These are phyloP conservation scores for Elanus axillaris DNA, from an alignment of 2,113 vertebrate species.

Conservation along the genomic window DNA sequence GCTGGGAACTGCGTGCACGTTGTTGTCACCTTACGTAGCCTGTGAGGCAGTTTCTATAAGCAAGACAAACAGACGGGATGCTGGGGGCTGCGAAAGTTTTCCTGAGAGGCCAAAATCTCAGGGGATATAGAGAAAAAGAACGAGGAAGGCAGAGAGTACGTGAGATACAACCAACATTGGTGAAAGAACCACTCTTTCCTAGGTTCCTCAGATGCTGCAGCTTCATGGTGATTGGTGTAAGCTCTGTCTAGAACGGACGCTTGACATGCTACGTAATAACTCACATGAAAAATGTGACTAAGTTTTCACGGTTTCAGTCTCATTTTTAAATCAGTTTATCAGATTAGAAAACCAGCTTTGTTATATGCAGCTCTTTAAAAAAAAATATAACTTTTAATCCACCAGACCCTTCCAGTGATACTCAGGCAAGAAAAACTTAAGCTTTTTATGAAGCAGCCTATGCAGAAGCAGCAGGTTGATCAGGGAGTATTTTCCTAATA, in stretches of 20 bases:
- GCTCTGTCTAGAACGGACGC: neutral
- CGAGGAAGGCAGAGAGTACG: neutral
- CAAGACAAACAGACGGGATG: neutral
- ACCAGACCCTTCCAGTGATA: neutral
- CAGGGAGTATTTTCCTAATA: neutral
- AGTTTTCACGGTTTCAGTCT: neutral
- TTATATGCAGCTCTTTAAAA: neutral
- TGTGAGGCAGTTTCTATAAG: neutral
- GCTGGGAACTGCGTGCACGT: accelerated
- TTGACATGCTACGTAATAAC: neutral
- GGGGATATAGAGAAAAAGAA: neutral
- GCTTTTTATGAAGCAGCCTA: neutral
- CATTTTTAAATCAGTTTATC: neutral
- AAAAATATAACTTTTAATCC: neutral
- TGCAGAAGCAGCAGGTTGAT: neutral
- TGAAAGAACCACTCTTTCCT: neutral
- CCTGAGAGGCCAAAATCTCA: neutral
- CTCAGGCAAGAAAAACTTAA: neutral
- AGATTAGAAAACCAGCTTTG: neutral
- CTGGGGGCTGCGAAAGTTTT: neutral
- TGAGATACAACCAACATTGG: neutral
- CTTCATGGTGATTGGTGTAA: neutral
- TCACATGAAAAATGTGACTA: neutral
- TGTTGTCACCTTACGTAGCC: neutral
- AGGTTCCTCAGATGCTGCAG: neutral